Conservation (phyloP, 1,140 invertebrate genomes). For the Leucophenga varia region DNA sequence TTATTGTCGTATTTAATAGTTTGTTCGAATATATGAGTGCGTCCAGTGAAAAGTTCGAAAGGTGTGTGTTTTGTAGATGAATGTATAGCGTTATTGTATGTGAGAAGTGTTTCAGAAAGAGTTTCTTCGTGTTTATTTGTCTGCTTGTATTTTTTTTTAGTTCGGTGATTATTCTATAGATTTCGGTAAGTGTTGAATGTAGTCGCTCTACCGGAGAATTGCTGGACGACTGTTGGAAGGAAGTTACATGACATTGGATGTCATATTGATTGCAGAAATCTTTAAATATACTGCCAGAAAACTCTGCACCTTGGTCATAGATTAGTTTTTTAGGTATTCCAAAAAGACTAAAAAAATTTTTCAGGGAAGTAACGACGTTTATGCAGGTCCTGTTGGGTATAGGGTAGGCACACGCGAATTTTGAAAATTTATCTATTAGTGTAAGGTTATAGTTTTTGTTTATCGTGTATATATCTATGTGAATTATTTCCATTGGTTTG, state of each 20-base stretch:
- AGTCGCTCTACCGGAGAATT: constrained; percentile 24
- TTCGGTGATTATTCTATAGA: constrained; percentile 20
- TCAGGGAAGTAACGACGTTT: constrained; percentile 19
- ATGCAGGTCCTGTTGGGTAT: constrained; percentile 15
- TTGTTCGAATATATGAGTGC: too few relatives aligned
- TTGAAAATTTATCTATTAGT: constrained; percentile 40
- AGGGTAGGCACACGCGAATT: constrained; percentile 33
- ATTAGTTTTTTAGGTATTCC: constrained; percentile 22
- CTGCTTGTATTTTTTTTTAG: constrained; percentile 9
- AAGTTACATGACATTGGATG: constrained; percentile 24
- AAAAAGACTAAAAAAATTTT: constrained; percentile 25
- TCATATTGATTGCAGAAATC: constrained; percentile 24
- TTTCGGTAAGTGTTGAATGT: constrained; percentile 31
- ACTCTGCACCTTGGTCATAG: neutral
- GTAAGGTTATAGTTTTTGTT: constrained; percentile 26
- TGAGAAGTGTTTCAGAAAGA: constrained; percentile 9
- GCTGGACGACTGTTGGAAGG: constrained; percentile 19
- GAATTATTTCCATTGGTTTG: constrained; percentile 37
- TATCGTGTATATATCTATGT: constrained; percentile 34
- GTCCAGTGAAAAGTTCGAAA: constrained; percentile 4
- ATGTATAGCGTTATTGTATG: constrained; percentile 30
- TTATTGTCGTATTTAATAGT: too few relatives aligned
- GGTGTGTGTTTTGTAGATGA: constrained; percentile 16
- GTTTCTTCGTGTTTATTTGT: constrained; percentile 16
- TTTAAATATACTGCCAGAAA: constrained; percentile 19